These are phyloP conservation scores for Thecophora atra DNA, from an alignment of 2,888 invertebrate genomes.

Conservation along the genomic window DNA sequence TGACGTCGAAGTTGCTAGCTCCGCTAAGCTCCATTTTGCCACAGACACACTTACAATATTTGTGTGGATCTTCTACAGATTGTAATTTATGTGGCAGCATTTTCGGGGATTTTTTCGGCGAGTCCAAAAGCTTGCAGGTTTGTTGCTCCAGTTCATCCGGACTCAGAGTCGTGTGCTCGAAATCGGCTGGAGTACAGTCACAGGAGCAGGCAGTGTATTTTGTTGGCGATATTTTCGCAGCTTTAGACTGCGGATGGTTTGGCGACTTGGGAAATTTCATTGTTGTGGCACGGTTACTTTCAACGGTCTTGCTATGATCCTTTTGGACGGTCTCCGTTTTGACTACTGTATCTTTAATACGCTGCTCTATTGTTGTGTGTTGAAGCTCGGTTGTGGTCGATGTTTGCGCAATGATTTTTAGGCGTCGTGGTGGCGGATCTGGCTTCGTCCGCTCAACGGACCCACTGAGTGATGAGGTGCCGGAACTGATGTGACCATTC, in stretches of 20 bases:
- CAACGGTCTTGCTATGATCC: conserved; percentile 36
- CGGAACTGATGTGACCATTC: conserved; percentile 24
- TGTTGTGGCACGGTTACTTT: conserved; percentile 33
- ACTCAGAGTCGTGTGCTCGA: conserved; percentile 58
- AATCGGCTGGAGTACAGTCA: conserved; percentile 63
- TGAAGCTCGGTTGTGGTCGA: conserved; percentile 41
- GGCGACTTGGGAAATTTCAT: conserved; percentile 50
- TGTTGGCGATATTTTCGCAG: background rate
- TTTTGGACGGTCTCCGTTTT: conserved; percentile 56
- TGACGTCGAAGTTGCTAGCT: conserved; percentile 11
- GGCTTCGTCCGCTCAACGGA: conserved; percentile 42
- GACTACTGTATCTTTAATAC: conserved; percentile 53
- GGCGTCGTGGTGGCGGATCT: conserved; percentile 51
- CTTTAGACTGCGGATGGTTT: conserved; percentile 38
- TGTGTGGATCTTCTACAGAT: conserved; percentile 44
- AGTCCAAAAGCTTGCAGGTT: conserved; percentile 63
- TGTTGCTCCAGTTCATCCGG: conserved; percentile 64
- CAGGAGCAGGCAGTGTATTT: conserved; percentile 55
- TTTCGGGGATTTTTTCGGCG: conserved; percentile 54
- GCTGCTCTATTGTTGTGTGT: conserved; percentile 17
- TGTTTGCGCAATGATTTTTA: conserved; percentile 49
- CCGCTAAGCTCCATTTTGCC: background rate
- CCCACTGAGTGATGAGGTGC: background rate
- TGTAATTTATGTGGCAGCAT: conserved; percentile 38
- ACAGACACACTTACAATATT: conserved; percentile 53